Conservation (phyloP, 2,797 vertebrate species). For the Urophycis tenuis region DNA sequence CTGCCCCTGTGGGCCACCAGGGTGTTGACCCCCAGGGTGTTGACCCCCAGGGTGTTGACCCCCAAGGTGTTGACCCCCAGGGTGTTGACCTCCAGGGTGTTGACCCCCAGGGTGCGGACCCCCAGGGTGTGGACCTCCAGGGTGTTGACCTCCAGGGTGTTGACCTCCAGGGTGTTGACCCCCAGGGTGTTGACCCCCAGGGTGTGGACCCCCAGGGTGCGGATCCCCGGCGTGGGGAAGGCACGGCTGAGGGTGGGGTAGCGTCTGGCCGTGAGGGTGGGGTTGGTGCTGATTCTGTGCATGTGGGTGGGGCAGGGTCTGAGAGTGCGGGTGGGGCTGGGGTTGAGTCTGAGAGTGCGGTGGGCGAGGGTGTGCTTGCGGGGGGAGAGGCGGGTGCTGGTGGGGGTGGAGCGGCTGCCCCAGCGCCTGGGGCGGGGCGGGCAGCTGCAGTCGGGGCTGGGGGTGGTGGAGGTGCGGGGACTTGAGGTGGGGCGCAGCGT, state of each 20-base stretch:
- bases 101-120: neutral
- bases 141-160: no score
- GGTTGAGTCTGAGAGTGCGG: conserved; percentile 16
- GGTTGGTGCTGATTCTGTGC: neutral
- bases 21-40: no score
- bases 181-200: neutral
- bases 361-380: neutral
- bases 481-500: conserved; percentile 52
- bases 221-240: neutral
- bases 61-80: no score
- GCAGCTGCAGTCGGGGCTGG: conserved; percentile 48
- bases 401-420: conserved; percentile 51
- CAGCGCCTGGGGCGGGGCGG: conserved; percentile 52
- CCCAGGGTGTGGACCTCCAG: no score
- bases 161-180: neutral
- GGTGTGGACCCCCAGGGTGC: neutral
- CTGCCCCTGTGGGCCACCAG: neutral
- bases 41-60: no score
- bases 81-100: neutral
- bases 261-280: conserved; percentile 14
- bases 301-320: conserved; percentile 12
- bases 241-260: neutral
- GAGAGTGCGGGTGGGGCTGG: conserved; percentile 19
- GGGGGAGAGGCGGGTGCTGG: conserved; percentile 47
- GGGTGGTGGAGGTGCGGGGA: conserved; percentile 53